Conservation (phyloP, 1,140 invertebrate genomes). For the Dolichoris vasculosae region DNA sequence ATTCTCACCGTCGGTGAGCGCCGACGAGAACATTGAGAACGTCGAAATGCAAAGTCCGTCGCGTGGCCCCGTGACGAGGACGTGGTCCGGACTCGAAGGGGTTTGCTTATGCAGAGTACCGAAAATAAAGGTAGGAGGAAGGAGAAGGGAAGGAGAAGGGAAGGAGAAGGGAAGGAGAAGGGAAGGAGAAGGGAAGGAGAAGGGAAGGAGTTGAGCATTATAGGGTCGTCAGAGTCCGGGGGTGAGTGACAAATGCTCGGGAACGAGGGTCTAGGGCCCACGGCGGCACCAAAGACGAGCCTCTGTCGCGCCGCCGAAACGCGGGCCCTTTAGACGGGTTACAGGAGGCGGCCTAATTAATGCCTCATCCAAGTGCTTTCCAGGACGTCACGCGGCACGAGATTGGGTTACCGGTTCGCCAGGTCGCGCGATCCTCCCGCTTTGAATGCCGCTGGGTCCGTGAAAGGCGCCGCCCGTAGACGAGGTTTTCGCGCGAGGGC, state of each 20-base stretch:
- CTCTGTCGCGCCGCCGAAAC: not conserved
- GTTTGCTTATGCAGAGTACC: not conserved
- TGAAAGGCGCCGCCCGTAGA: slow-evolving; percentile 53
- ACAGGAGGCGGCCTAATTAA: slow-evolving; percentile 41
- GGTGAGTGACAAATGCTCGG: too few species aligned
- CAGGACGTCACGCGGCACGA: slow-evolving; percentile 1
- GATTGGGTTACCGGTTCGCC: slow-evolving; percentile 4
- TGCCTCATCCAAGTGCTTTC: slow-evolving; percentile 36
- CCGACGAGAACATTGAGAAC: not conserved
- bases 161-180: not conserved
- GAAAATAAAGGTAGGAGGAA: not conserved
- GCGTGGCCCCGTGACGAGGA: slow-evolving; percentile 1
- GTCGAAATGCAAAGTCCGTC: not conserved
- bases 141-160: not conserved
- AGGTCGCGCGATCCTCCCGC: not conserved
- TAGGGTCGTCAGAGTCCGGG: too few species aligned
- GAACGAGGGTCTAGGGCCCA: too few species aligned
- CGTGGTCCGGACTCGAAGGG: not conserved
- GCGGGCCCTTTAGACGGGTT: not conserved
- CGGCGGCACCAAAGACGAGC: not conserved
- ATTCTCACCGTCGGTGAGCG: not conserved
- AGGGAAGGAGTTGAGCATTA: not conserved
- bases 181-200: not conserved
- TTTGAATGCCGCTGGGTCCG: not conserved
- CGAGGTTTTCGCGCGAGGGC: slow-evolving; percentile 36